Conservation (phyloP, 2,888 invertebrate genomes). For the Archips xylosteana region DNA sequence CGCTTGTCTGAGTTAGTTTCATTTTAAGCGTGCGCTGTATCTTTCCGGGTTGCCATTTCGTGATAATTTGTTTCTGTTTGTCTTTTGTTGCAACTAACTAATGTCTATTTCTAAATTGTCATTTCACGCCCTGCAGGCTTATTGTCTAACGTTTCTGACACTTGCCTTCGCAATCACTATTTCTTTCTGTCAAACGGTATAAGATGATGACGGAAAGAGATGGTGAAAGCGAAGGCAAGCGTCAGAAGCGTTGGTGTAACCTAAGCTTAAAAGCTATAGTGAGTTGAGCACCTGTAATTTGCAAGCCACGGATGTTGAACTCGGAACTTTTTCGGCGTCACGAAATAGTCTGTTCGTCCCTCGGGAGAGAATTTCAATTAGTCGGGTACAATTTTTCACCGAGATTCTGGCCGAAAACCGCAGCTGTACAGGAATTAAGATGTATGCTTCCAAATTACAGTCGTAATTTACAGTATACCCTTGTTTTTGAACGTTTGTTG, state of each 20-base stretch:
- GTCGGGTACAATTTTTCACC: slow-evolving; percentile 52
- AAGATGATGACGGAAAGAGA: no score
- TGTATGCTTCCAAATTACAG: slow-evolving; percentile 36
- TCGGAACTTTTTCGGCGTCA: slow-evolving; percentile 24
- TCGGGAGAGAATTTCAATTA: slow-evolving; percentile 58
- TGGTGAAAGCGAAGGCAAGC: no score
- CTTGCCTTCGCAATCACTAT: no score
- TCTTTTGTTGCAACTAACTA: no score
- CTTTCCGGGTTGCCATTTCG: no score
- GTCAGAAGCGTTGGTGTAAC: neutral
- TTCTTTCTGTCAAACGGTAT: no score
- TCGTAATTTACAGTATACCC: slow-evolving; percentile 29
- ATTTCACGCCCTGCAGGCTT: no score
- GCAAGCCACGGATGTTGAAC: slow-evolving; percentile 18
- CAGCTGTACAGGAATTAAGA: slow-evolving; percentile 46
- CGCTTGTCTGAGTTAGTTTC: no score
- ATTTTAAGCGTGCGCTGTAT: no score
- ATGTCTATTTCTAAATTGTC: no score
- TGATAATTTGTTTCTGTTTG: no score
- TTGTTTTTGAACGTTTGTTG: slow-evolving; percentile 35
- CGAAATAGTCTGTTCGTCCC: slow-evolving; percentile 7
- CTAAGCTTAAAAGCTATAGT: neutral
- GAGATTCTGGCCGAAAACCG: slow-evolving; percentile 47
- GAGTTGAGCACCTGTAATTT: slow-evolving; percentile 29
- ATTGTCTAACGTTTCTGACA: no score